Conservation (phyloP, 2,797 vertebrate genomes). For the Diceros bicornis region DNA sequence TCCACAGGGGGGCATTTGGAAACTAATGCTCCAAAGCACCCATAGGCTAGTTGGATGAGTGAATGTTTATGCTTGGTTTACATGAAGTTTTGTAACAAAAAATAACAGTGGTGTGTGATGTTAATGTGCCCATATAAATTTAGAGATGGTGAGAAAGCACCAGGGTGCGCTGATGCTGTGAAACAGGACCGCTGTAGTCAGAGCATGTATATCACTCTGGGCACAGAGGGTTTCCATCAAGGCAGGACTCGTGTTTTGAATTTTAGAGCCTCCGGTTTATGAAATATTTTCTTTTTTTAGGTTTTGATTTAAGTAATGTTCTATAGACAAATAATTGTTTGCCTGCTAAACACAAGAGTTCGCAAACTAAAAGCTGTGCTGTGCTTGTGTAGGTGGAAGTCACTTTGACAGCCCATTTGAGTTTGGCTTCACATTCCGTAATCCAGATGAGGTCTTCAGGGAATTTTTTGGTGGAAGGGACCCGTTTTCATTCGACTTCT, state of each 20-base stretch:
- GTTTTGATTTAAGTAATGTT: rapidly evolving
- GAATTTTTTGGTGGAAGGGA: conserved; percentile 98
- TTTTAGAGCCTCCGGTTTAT: not conserved
- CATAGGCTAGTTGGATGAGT: no score
- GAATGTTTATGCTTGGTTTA: not conserved
- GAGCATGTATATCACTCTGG: rapidly evolving
- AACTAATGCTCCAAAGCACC: rapidly evolving
- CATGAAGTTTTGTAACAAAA: not conserved
- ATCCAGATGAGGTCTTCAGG: conserved; percentile 98
- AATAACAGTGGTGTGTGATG: no score
- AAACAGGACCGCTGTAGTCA: rapidly evolving
- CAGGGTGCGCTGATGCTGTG: rapidly evolving
- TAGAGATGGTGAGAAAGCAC: rapidly evolving
- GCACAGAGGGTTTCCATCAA: not conserved
- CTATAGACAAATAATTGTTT: not conserved
- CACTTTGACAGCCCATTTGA: conserved; percentile 89
- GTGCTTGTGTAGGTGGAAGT: conserved; percentile 85
- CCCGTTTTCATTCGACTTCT: conserved; percentile 95
- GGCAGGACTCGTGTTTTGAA: not conserved
- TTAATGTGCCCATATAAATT: not conserved
- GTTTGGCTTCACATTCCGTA: conserved; percentile 97
- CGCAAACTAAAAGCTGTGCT: not conserved
- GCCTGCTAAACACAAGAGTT: rapidly evolving
- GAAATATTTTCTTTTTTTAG: not conserved
- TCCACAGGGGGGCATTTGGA: rapidly evolving